Base-by-base conservation (phyloP, 2,888 invertebrate species). In the Papilio demoleus region DNA sequence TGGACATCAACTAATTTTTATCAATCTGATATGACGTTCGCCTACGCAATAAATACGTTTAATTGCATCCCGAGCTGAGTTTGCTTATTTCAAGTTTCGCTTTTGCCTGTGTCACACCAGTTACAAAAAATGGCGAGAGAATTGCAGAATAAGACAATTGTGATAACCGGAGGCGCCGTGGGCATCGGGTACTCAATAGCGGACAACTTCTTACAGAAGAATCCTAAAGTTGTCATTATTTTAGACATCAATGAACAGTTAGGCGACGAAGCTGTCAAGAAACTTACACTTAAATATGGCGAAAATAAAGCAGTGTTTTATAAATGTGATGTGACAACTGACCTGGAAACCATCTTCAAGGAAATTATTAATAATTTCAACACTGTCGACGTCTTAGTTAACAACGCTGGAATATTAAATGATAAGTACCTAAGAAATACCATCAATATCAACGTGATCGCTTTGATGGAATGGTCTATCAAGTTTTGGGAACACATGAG, bases 401-500 rank as follows among this genome's bases (percentile, higher is more conserved):
- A 93, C 70, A 93, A 89, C 61, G 92, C 92, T 47, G 92, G 90
- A 11, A 81, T 93, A 40, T 65, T 82, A 1, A 75, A 84, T 45
- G 86, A 86, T 0, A 59, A 69, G 4, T n/a, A 66, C 1, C 19
- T 73, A 1, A 83, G 72, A 59, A 81, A 79, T 66, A 85, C 83
- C 0, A 81, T 88, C 6, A 82, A 81, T 36, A 84, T 90, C 9
- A 93, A 93, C 40, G 80, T 84, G 0, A 79, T 77, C 6, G 82
- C 81, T 2, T 65, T 88, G 0, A 76, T 84, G 4, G 81, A 83
- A 50, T 88, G 93, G 74, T 90, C 91, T 0, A 74, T 93, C n/a
- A 86, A 94, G 42, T 94, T 93, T 59, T 88, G 94, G 79, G 88
- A 94, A 67, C 90, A 93, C 77, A 93, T 95, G 93, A 88, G 94